Percentiles rank a stretch among this genome's conserved stretches.
phyloP scores from a whole-genome alignment of 1,140 invertebrate genomes.

The Listronotus bonariensis region DNA sequence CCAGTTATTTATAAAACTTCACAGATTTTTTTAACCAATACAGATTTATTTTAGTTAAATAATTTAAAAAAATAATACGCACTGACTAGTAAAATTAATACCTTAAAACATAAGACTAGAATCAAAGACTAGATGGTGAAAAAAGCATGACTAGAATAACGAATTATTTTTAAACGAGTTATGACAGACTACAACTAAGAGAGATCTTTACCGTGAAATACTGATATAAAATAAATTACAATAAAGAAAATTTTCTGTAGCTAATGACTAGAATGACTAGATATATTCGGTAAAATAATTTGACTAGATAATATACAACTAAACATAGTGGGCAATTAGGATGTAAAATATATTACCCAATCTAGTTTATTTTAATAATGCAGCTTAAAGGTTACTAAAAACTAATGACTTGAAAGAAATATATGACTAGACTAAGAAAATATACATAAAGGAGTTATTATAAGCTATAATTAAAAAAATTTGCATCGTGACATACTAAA shows the following conservation, averaged over 20 bases:
- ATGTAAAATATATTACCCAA: too few relatives aligned
- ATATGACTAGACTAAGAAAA: too few relatives aligned
- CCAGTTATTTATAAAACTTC: neutral
- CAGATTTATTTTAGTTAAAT: neutral
- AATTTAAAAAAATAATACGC: constrained; percentile 1
- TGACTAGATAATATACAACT: constrained; percentile 7
- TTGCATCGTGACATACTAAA: too few relatives aligned
- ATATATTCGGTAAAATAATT: neutral
- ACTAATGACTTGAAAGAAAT: too few relatives aligned
- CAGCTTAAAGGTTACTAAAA: too few relatives aligned
- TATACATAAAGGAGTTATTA: too few relatives aligned
- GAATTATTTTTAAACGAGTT: neutral
- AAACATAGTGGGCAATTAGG: too few relatives aligned
- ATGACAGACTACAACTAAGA: neutral
- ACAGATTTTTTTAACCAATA: too few relatives aligned
- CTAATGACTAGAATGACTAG: constrained; percentile 8
- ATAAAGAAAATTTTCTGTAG: constrained; percentile 7
- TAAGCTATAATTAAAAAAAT: too few relatives aligned
- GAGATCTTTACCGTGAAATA: constrained; percentile 5
- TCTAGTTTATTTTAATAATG: too few relatives aligned
- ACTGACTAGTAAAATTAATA: constrained; percentile 5
- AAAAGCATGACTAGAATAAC: neutral
- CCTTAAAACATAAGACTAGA: constrained; percentile 19
- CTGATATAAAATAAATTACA: constrained; percentile 4
- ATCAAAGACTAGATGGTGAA: constrained; percentile 21